A percentile compares a stretch with the other conserved stretches of the same genome.
phyloP scores from a whole-genome alignment of 2,797 vertebrate species.

The Tokudaia muenninki region DNA sequence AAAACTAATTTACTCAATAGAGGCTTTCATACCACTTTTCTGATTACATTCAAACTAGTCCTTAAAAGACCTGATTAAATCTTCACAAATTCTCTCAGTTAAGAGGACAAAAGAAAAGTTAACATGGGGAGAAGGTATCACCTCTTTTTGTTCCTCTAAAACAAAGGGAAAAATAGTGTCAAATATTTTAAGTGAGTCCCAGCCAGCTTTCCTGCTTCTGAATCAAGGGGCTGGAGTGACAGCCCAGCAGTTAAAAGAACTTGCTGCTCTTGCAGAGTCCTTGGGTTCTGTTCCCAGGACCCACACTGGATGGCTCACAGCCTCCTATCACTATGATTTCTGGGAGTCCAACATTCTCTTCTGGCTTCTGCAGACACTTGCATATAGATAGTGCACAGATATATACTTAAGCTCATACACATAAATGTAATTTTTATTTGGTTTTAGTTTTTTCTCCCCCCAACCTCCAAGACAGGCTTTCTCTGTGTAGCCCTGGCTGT shows the following conservation, averaged over 20 bases:
- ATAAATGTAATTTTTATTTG: neutral
- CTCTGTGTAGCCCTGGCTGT: neutral
- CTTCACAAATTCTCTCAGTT: constrained; percentile 32
- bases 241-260: neutral
- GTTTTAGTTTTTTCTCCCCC: neutral
- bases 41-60: constrained; percentile 44
- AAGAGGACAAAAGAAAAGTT: constrained; percentile 30
- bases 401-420: neutral
- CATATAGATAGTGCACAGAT: neutral
- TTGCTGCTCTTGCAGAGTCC: neutral
- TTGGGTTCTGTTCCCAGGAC: neutral
- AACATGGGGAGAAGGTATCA: constrained; percentile 39
- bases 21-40: constrained; percentile 35
- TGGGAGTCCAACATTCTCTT: neutral
- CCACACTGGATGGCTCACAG: neutral
- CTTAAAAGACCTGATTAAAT: constrained; percentile 49
- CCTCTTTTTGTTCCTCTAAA: constrained; percentile 32
- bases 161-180: neutral
- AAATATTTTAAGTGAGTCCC: neutral
- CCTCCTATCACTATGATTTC: neutral
- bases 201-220: neutral
- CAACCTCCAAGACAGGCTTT: neutral
- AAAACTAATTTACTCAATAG: constrained; percentile 52
- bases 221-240: neutral
- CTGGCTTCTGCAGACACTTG: neutral